phyloP scores from a whole-genome alignment of 2,113 vertebrate species.

The Pantherophis guttatus region DNA sequence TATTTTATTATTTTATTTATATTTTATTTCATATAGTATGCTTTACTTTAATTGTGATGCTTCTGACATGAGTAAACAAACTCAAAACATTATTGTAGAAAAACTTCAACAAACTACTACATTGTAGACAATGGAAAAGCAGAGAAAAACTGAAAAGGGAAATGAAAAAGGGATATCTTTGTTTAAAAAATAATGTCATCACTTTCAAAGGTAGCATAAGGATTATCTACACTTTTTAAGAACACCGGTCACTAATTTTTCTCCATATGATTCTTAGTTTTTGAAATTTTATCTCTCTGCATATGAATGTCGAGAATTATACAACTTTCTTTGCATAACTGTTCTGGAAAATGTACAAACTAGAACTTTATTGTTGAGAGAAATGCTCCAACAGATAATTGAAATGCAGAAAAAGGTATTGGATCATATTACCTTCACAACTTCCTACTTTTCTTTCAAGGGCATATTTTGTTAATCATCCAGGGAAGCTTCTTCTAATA shows the following conservation, averaged over 20 bases:
- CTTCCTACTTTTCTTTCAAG: rapidly evolving
- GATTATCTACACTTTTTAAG: not conserved
- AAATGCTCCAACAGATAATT: not conserved
- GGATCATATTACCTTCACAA: not conserved
- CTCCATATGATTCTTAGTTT: not conserved
- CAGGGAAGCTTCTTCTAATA: not conserved
- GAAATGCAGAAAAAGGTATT: not conserved
- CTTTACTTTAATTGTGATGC: too few species aligned
- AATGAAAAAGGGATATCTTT: too few species aligned
- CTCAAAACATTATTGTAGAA: too few species aligned
- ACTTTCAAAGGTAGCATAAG: not conserved
- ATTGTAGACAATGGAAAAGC: too few species aligned
- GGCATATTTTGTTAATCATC: rapidly evolving
- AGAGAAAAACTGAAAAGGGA: too few species aligned
- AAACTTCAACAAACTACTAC: too few species aligned
- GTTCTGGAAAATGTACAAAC: not conserved
- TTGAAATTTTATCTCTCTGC: rapidly evolving
- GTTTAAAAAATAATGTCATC: too few species aligned
- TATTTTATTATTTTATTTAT: too few species aligned
- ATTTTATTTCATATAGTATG: too few species aligned
- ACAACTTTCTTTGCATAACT: not conserved
- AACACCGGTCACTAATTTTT: not conserved
- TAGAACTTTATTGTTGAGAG: rapidly evolving
- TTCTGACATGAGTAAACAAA: too few species aligned
- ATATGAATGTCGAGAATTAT: not conserved